Percentiles rank a stretch among this genome's conserved stretches.
Conservation (phyloP, 2,888 invertebrate genomes). For the Beris morrisii region DNA sequence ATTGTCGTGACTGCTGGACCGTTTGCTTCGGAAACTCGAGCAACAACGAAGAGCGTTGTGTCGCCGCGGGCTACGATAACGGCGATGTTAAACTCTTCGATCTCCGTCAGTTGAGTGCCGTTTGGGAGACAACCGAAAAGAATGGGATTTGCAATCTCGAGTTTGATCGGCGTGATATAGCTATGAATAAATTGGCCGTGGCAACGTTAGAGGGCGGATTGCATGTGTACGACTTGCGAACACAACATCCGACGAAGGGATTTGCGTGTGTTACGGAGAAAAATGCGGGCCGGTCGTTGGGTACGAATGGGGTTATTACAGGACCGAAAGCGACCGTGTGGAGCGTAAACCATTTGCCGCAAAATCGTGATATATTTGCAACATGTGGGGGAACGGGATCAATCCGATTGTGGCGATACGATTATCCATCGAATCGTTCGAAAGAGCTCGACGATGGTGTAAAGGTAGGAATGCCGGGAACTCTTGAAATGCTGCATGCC, state of each 20-base stretch:
- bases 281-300: constrained; percentile 55
- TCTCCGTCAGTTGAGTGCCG: constrained; percentile 75
- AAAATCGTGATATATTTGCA: constrained; percentile 89
- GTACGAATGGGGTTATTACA: constrained; percentile 54
- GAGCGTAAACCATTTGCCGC: constrained; percentile 85
- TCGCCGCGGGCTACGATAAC: constrained; percentile 94
- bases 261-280: constrained; percentile 67
- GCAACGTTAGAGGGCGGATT: constrained; percentile 91
- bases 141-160: constrained; percentile 89
- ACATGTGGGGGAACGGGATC: constrained; percentile 90
- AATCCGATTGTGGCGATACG: constrained; percentile 94
- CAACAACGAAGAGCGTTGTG: constrained; percentile 80
- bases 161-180: constrained; percentile 91
- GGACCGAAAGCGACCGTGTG: constrained; percentile 86
- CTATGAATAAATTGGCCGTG: constrained; percentile 92
- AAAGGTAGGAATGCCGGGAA: constrained; percentile 75
- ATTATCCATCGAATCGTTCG: constrained; percentile 78
- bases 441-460: constrained; percentile 72
- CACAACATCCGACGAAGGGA: constrained; percentile 84
- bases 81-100: constrained; percentile 95
- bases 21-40: constrained; percentile 91
- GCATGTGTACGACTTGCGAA: constrained; percentile 84
- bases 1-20: constrained; percentile 88
- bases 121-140: constrained; percentile 90
- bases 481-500: constrained; percentile 75